Evolutionary conservation across 2,113 vertebrate species (phyloP).

Genomic region (Sminthopsis crassicaudata): DNA sequence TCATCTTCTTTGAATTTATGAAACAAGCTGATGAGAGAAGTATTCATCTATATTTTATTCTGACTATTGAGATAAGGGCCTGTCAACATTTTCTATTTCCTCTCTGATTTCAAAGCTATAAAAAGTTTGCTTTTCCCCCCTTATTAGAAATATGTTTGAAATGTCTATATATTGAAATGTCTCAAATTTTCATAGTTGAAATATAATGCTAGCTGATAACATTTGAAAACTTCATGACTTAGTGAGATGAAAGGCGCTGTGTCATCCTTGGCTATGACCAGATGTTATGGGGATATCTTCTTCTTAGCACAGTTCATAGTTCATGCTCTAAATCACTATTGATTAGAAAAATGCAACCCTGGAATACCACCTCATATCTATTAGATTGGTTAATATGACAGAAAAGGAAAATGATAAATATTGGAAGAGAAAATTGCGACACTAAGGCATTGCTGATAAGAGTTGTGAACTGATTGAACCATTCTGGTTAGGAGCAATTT

Average conservation of each 20-base stretch:
- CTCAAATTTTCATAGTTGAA: not conserved
- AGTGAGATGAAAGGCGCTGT: slow-evolving; percentile 1
- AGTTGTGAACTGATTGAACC: too few species aligned
- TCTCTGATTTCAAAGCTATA: not conserved
- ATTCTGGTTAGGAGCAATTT: too few species aligned
- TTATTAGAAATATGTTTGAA: not conserved
- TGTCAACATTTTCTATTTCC: slow-evolving; percentile 22
- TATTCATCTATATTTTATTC: slow-evolving; percentile 29
- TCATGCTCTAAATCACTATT: not conserved
- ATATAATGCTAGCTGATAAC: not conserved
- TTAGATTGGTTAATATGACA: too few species aligned
- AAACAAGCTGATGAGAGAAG: slow-evolving; percentile 39
- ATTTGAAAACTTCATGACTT: slow-evolving; percentile 5
- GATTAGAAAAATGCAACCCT: too few species aligned
- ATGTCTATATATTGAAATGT: not conserved
- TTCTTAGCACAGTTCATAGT: not conserved
- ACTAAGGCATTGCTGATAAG: too few species aligned
- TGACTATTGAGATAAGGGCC: slow-evolving; percentile 12
- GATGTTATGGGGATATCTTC: not conserved
- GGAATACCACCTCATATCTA: too few species aligned
- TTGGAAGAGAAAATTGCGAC: too few species aligned
- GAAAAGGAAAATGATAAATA: too few species aligned
- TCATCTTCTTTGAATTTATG: slow-evolving; percentile 38
- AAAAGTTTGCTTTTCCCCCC: not conserved
- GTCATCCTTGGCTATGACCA: not conserved